Base-by-base conservation (phyloP, 2,797 vertebrate genomes). In the Hyperoplus immaculatus region DNA sequence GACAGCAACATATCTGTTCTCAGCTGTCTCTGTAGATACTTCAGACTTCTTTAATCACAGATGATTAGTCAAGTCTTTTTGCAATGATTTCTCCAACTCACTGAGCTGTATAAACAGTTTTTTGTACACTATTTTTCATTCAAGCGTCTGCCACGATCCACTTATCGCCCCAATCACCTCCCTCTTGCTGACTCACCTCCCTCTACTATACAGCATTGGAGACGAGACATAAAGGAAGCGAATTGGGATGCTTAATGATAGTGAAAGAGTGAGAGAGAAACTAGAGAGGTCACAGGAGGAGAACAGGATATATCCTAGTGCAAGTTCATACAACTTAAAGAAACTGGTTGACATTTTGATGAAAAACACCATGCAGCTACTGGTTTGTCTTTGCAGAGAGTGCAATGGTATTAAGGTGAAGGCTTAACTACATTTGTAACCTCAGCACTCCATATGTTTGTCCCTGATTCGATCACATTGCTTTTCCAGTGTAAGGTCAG, bases 101-200 rank as follows among this genome's bases (percentile, higher is more conserved):
- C 49, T 51, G 68, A 14, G 13, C 58, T 47, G 49, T 75, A 62
- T 77, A 75, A 86, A 85, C 2, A 38, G 41, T 38, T 66, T 85
- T 72, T 72, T 10, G 59, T 60, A 56, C 51, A 67, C 16, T 13
- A 36, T 74, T 50, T 39, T 42, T 50, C 15, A 75, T 67, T 80
- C 62, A 74, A 6, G 6, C 62, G 54, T 69, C 69, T 68, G 67
- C 62, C 69, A 74, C 55, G 72, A 58, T 77, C 65, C 78, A 77
- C 78, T 84, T 88, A 86, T 89, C 64, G 7, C 18, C 54, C 76
- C 69, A 85, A 84, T 90, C 85, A 87, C 78, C 85, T 56, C 65
- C 70, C 76, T 89, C 73, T 71, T 80, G 83, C 87, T 86, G 88
- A 90, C 82, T 91, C 79, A 85, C 69, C 71, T 87, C 82, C 69